phyloP scores from a whole-genome alignment of 2,797 vertebrate genomes.

The Balearica regulorum region DNA sequence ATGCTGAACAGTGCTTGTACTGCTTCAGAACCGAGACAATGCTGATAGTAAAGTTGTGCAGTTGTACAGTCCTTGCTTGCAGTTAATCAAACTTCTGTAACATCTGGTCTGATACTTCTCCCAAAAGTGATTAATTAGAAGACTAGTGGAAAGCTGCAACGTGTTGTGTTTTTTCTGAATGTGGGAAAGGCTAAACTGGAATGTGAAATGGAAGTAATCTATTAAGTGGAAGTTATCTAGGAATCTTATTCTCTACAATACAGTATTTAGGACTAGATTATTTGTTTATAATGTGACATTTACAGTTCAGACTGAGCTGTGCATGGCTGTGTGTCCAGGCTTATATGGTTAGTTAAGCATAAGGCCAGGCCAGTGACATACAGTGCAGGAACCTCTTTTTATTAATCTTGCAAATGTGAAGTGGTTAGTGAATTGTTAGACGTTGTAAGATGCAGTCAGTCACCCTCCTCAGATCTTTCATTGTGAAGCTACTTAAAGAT shows the following conservation, averaged over 20 bases:
- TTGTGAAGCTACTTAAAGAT: background rate
- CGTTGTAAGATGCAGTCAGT: background rate
- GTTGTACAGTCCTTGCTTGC: background rate
- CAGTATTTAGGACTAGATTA: background rate
- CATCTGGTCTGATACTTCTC: background rate
- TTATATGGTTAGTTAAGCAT: background rate
- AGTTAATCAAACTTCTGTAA: background rate
- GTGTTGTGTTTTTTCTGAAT: background rate
- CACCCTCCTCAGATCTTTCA: background rate
- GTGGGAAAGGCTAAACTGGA: background rate
- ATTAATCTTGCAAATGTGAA: background rate
- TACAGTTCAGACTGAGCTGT: background rate
- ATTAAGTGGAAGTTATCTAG: background rate
- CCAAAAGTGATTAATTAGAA: background rate
- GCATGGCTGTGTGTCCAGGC: background rate
- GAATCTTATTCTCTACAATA: background rate
- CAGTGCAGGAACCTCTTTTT: background rate
- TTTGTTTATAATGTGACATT: background rate
- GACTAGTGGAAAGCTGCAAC: background rate
- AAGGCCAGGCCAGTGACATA: fast-evolving
- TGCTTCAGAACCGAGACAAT: background rate
- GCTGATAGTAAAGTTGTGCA: background rate
- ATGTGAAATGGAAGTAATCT: background rate
- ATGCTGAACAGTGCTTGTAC: background rate
- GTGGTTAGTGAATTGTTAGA: background rate